Evolutionary conservation across 1,140 invertebrate species (phyloP).

Genomic region (Drosophila ironensis): DNA sequence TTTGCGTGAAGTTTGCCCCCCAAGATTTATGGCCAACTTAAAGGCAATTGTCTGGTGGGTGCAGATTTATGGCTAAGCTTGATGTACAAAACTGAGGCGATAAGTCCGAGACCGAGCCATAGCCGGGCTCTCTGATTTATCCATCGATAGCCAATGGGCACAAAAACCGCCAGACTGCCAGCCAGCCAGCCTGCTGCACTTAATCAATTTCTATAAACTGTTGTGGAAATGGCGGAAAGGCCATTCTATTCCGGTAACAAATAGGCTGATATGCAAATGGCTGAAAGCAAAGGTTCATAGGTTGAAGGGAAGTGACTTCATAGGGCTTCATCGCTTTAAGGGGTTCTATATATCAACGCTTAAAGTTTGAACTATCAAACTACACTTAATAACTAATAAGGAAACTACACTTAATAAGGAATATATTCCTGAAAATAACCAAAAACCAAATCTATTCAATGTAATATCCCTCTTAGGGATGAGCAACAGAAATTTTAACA

Average conservation of each 20-base stretch:
- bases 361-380: no score
- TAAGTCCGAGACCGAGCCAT: constrained; percentile 13
- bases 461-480: no score
- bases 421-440: no score
- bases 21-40: constrained; percentile 57
- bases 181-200: neutral
- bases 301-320: no score
- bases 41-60: constrained; percentile 49
- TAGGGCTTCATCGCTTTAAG: no score
- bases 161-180: neutral
- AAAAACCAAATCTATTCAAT: no score
- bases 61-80: constrained; percentile 45
- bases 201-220: constrained; percentile 1
- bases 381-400: no score
- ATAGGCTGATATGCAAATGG: neutral
- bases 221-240: neutral
- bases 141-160: constrained; percentile 11
- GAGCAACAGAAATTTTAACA: no score
- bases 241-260: neutral
- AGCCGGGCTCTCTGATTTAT: constrained; percentile 62
- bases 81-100: constrained; percentile 30
- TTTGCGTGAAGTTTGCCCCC: constrained; percentile 41
- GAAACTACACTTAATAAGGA: no score
- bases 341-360: no score
- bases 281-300: neutral